A percentile compares a stretch with the other conserved stretches of the same genome.
phyloP scores from a whole-genome alignment of 2,888 invertebrate genomes.

The Tyria jacobaeae region DNA sequence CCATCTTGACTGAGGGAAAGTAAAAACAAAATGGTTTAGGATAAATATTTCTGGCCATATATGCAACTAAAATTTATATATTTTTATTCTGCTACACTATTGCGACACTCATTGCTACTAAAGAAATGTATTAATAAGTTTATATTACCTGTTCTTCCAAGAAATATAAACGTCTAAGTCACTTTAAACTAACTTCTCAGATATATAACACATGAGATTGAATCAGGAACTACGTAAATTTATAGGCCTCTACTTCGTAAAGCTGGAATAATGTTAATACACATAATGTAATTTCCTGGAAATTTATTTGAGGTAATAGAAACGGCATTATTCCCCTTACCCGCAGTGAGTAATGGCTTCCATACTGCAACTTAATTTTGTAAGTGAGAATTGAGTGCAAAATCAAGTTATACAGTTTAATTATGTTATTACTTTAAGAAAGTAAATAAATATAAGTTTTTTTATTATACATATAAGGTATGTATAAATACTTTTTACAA shows the following conservation, averaged over 20 bases:
- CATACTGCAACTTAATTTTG: constrained; percentile 20
- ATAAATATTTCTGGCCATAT: too few species aligned
- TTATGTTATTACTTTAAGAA: constrained; percentile 19
- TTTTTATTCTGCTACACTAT: too few species aligned
- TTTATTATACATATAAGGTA: too few species aligned
- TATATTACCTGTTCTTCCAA: too few species aligned
- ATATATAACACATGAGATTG: not conserved
- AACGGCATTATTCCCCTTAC: constrained; percentile 20
- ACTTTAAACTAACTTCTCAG: not conserved
- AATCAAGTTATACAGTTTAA: constrained; percentile 30
- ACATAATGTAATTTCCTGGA: constrained; percentile 10
- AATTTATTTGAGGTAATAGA: constrained; percentile 21
- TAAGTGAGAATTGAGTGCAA: constrained; percentile 21
- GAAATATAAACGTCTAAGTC: too few species aligned
- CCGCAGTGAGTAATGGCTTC: constrained; percentile 28
- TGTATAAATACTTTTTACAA: too few species aligned
- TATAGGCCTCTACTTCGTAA: not conserved
- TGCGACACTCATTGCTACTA: too few species aligned
- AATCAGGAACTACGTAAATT: not conserved
- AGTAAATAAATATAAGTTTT: too few species aligned
- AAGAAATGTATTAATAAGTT: not conserved
- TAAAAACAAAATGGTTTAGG: too few species aligned
- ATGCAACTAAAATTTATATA: too few species aligned
- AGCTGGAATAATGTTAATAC: constrained; percentile 1
- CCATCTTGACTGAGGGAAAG: too few species aligned